A percentile compares a stretch with the other conserved stretches of the same genome.
Conservation (phyloP, 2,113 vertebrate species). For the Bos javanicus region DNA sequence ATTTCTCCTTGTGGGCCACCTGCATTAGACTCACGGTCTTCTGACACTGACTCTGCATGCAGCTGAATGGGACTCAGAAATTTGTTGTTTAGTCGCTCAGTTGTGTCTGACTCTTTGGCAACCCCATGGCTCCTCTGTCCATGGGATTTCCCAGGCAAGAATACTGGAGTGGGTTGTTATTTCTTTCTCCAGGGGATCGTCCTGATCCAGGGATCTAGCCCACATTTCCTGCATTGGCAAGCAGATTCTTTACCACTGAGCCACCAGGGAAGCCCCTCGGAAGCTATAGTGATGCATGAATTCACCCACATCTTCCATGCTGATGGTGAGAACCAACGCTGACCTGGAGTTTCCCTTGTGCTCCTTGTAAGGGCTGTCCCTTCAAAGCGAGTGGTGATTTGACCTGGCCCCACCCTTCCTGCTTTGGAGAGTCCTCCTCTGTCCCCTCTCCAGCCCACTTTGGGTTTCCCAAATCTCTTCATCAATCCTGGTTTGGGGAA, state of each 20-base stretch:
- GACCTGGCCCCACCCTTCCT: neutral
- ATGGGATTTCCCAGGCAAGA: neutral
- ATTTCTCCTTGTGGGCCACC: neutral
- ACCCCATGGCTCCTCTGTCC: neutral
- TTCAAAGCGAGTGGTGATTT: neutral
- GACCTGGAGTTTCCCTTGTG: neutral
- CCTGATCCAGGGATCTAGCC: neutral
- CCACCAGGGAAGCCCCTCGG: neutral
- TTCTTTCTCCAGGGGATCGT: neutral
- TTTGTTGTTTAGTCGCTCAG: neutral
- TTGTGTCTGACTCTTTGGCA: neutral
- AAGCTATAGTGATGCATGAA: fast-evolving
- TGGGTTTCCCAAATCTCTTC: neutral
- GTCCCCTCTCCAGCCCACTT: fast-evolving
- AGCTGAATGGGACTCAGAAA: neutral
- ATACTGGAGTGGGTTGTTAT: neutral
- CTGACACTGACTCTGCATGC: neutral
- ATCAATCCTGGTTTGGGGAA: neutral
- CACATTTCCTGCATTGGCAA: neutral
- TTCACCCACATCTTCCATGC: fast-evolving
- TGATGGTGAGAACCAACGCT: fast-evolving
- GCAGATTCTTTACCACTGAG: neutral
- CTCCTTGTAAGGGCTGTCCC: neutral
- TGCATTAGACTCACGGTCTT: fast-evolving
- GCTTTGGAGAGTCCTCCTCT: neutral